These are phyloP conservation scores for Wiebesia pumilae DNA, from an alignment of 1,140 invertebrate species.

Conservation along the genomic window DNA sequence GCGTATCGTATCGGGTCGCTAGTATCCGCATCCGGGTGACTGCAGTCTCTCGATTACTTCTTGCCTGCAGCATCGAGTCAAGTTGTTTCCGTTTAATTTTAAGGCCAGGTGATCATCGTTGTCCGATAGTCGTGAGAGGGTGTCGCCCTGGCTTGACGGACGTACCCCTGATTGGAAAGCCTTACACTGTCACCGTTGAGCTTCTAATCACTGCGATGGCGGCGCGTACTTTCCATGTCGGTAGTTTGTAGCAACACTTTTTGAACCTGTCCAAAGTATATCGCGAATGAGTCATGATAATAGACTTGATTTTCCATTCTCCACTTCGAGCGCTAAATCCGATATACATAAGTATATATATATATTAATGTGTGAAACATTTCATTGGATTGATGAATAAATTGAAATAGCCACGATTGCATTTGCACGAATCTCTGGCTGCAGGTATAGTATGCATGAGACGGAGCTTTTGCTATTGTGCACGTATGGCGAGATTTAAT, in stretches of 20 bases:
- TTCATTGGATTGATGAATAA: background rate
- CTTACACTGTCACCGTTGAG: background rate
- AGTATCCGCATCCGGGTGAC: no score
- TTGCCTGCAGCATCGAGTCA: background rate
- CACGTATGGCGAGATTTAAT: slow-evolving; percentile 12
- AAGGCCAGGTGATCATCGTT: background rate
- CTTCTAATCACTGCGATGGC: no score
- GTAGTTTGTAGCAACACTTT: background rate
- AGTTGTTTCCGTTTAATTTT: background rate
- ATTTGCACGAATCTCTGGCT: background rate
- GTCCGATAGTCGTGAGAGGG: background rate
- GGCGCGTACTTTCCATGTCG: no score
- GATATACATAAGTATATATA: no score
- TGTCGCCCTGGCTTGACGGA: background rate
- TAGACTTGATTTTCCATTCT: background rate
- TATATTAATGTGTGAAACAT: background rate
- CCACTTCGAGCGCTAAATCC: background rate
- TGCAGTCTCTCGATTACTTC: background rate
- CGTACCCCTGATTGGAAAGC: background rate
- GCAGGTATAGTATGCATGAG: no score
- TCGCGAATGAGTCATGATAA: background rate
- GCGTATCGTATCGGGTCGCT: no score
- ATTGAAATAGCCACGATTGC: slow-evolving; percentile 19
- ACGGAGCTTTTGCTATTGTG: background rate
- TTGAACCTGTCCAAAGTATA: background rate